Base-by-base conservation (phyloP, 2,797 vertebrate species). In the Protonibea diacanthus region DNA sequence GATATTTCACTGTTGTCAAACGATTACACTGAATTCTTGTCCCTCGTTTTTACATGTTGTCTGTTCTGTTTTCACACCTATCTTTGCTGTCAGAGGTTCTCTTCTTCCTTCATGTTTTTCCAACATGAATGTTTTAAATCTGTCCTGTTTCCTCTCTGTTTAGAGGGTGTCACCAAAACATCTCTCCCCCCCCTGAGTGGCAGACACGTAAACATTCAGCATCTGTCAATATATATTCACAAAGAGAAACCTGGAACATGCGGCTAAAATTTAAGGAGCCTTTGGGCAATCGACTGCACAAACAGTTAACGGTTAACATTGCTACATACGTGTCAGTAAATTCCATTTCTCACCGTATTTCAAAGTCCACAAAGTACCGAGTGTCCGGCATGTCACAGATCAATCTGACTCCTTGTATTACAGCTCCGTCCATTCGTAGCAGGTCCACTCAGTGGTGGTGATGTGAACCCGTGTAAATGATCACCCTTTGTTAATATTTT, bases 121-220 rank as follows among this genome's bases (percentile, higher is more conserved):
- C 5, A 13, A 29, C 70, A 52, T 69, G 3, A 74, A 84, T 86
- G 66, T 86, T 79, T 45, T 53, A 9, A 33, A n/a, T 4, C 4
- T 62, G 1, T 73, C n/a, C 21, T 38, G 3, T 25, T 23, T 23
- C 2, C 6, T 29, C 8, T 44, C 13, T 72, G 17, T 67, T 49
- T 52, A 10, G 15, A 48, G 11, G 15, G 8, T 7, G 11, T 82
- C 20, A n/a, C 17, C 10, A 25, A 15, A 56, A 33, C 12, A 2
- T 49, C 17, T 15, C 42, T 14, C 5, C 8, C 6, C 6, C 10
- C 42, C 23, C 7, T 58, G n/a, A 52, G 52, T 13, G 49, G 49
- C 42, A 53, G 20, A 61, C 18, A 20, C 15, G 17, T 15, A 45
- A 45, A n/a, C 59, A 14, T 27, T 44, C n/a, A 72, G 5, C n/a